Evolutionary conservation across 1,140 invertebrate species (phyloP).

Genomic region (Vanessa atalanta): DNA sequence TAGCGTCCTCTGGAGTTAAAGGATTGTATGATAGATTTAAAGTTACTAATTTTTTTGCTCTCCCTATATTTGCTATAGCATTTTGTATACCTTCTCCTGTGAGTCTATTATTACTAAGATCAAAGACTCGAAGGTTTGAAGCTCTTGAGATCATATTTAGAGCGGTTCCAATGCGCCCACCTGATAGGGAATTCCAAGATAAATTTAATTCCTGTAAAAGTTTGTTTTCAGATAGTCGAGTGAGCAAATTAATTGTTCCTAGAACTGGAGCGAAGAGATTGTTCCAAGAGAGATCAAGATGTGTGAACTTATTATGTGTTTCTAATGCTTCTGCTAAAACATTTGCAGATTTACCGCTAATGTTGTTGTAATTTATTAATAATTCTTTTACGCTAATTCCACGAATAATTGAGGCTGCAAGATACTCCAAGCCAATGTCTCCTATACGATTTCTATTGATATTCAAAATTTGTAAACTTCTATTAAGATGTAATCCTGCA

Average conservation of each 20-base stretch:
- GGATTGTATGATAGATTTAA: constrained; percentile 76
- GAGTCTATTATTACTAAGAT: constrained; percentile 63
- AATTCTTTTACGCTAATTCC: constrained; percentile 62
- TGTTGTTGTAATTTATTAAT: constrained; percentile 71
- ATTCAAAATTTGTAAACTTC: constrained; percentile 59
- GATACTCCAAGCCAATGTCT: constrained; percentile 60
- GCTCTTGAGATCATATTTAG: constrained; percentile 50
- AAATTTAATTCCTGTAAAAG: constrained; percentile 57
- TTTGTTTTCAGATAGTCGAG: constrained; percentile 47
- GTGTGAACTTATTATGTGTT: constrained; percentile 67
- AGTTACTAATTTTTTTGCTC: constrained; percentile 60
- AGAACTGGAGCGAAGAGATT: constrained; percentile 53
- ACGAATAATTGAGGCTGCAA: constrained; percentile 58
- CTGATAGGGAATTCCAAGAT: constrained; percentile 60
- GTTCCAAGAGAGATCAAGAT: constrained; percentile 78
- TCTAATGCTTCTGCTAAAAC: constrained; percentile 67
- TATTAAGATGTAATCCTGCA: constrained; percentile 52
- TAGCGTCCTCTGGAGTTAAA: constrained; percentile 64
- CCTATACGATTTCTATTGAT: constrained; percentile 70
- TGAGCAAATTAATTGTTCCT: constrained; percentile 44
- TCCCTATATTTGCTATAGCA: constrained; percentile 42
- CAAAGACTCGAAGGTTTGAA: constrained; percentile 49
- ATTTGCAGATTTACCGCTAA: constrained; percentile 59
- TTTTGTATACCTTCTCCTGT: constrained; percentile 47
- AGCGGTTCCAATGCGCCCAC: constrained; percentile 45